Conservation (phyloP, 2,113 vertebrate genomes). For the Axis porcinus region DNA sequence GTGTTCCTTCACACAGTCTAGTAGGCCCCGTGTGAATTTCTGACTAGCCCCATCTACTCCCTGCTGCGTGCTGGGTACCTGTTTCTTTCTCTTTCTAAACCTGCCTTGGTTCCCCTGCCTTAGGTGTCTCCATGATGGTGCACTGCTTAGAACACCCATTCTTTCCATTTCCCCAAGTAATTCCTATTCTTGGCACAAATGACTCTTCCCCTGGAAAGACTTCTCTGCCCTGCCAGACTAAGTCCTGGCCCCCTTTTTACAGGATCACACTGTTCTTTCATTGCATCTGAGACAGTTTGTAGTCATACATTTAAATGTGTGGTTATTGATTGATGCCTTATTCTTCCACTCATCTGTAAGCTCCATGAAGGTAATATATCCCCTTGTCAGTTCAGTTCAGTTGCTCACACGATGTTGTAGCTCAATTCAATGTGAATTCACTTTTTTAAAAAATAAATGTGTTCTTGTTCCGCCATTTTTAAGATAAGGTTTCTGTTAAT, state of each 20-base stretch:
- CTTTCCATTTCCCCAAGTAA: neutral
- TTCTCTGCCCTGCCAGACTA: neutral
- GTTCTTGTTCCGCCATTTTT: conserved; percentile 65
- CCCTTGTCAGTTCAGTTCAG: neutral
- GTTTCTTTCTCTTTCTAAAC: neutral
- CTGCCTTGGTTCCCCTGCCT: too few relatives aligned
- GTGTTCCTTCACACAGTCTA: neutral
- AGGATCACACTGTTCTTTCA: neutral
- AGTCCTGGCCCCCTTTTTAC: neutral
- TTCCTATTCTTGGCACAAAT: neutral
- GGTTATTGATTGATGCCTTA: neutral
- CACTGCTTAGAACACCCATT: neutral
- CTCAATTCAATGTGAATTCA: conserved; percentile 47
- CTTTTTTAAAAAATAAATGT: conserved; percentile 51
- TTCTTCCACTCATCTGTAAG: neutral
- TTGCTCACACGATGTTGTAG: conserved; percentile 32
- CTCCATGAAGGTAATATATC: neutral
- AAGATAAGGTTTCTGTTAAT: conserved; percentile 71
- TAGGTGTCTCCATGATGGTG: neutral
- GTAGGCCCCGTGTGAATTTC: neutral
- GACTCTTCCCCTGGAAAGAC: neutral
- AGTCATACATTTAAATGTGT: neutral
- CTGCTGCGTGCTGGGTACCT: neutral
- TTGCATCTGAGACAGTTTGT: neutral
- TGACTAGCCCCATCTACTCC: neutral